phyloP scores from a whole-genome alignment of 30 jellyfish, hydroid and myxozoan species.

The Aurelia aurita complex sp. Pacific region DNA sequence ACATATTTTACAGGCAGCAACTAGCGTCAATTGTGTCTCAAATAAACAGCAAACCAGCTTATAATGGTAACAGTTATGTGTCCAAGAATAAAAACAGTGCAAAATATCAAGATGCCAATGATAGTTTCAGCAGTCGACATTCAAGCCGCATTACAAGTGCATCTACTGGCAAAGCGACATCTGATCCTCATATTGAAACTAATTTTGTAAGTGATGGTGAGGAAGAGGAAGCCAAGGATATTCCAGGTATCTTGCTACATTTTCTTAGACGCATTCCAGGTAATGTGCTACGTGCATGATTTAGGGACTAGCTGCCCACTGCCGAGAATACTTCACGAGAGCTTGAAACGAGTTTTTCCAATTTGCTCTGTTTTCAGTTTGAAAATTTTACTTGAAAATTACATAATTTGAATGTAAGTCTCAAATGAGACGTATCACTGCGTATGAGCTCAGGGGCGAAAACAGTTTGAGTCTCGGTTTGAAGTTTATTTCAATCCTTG shows the following conservation, averaged over 20 bases:
- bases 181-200: neutral
- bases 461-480: too few relatives aligned
- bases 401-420: too few relatives aligned
- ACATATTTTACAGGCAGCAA: constrained; percentile 13
- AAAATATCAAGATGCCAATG: constrained; percentile 6
- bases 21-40: constrained; percentile 13
- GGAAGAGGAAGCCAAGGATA: constrained; percentile 5
- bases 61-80: neutral
- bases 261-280: too few relatives aligned
- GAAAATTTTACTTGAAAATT: too few relatives aligned
- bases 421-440: too few relatives aligned
- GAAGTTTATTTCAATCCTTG: too few relatives aligned
- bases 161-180: constrained; percentile 3
- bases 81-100: neutral
- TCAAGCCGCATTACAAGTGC: constrained; percentile 46
- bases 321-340: too few relatives aligned
- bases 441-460: too few relatives aligned
- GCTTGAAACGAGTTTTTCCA: too few relatives aligned
- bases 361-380: too few relatives aligned
- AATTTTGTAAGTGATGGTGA: neutral
- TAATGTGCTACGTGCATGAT: too few relatives aligned
- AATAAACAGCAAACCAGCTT: neutral
- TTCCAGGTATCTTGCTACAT: constrained; percentile 32
- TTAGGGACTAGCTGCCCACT: too few relatives aligned
- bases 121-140: constrained; percentile 38